Conservation (phyloP, 1,140 invertebrate genomes). For the Euura saliciscinereae region DNA sequence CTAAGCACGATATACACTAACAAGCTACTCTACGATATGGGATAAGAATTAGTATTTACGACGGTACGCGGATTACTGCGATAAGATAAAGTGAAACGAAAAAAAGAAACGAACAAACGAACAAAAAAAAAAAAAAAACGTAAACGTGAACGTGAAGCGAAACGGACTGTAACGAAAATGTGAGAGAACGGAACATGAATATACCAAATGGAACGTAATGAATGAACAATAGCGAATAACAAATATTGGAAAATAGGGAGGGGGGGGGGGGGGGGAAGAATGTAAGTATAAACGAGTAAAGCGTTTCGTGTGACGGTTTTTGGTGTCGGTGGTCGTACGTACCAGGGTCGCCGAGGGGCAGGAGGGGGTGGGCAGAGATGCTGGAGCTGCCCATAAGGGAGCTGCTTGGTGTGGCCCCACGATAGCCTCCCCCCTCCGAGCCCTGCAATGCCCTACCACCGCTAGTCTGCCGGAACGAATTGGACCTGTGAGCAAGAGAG, state of each 20-base stretch:
- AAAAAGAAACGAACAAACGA: conserved; percentile 16
- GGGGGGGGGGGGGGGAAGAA: background rate
- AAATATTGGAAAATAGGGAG: no score
- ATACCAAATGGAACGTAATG: no score
- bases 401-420: conserved; percentile 64
- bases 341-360: conserved; percentile 76
- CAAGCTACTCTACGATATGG: conserved; percentile 18
- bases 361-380: conserved; percentile 83
- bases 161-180: conserved; percentile 1
- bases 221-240: no score
- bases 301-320: conserved; percentile 39
- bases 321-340: conserved; percentile 58
- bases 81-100: conserved; percentile 29
- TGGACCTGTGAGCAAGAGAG: conserved; percentile 83
- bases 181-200: no score
- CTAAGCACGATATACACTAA: background rate
- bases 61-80: no score
- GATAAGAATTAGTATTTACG: conserved; percentile 14
- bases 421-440: conserved; percentile 62
- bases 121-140: conserved; percentile 23
- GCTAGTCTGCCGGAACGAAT: conserved; percentile 78
- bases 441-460: conserved; percentile 63
- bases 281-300: conserved; percentile 14
- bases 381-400: conserved; percentile 74
- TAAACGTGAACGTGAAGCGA: conserved; percentile 25